Conservation (phyloP, 2,888 invertebrate species). For the Gymnoscelis rufifasciata region DNA sequence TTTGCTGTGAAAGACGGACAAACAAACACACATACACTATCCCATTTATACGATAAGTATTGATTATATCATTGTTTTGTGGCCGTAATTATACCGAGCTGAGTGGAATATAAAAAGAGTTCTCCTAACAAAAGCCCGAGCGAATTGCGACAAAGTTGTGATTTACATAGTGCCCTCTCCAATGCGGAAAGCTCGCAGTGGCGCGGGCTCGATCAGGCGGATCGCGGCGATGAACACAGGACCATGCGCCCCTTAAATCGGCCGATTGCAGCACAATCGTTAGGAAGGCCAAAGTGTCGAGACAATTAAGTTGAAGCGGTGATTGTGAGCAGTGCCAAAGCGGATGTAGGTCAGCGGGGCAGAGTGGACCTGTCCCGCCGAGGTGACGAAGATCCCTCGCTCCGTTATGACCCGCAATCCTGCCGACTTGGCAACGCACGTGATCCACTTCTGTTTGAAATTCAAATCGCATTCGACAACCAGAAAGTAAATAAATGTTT, state of each 20-base stretch:
- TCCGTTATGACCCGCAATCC: conserved; percentile 52
- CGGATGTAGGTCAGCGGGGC: conserved; percentile 75
- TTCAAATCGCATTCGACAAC: conserved; percentile 29
- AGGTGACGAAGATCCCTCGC: conserved; percentile 57
- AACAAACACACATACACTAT: too few relatives aligned
- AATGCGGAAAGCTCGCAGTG: conserved; percentile 52
- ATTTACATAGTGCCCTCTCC: conserved; percentile 61
- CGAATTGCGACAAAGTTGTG: conserved; percentile 51
- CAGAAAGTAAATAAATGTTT: conserved; percentile 1
- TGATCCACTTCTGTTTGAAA: conserved; percentile 33
- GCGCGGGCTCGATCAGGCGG: background rate
- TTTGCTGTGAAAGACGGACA: too few relatives aligned
- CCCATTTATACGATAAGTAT: too few relatives aligned
- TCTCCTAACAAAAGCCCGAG: conserved; percentile 52
- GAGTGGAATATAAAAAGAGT: conserved; percentile 43
- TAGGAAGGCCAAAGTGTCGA: conserved; percentile 76
- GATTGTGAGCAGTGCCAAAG: conserved; percentile 78
- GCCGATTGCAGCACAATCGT: conserved; percentile 75
- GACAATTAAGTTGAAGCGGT: conserved; percentile 78
- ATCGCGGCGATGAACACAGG: conserved; percentile 41
- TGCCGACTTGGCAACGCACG: conserved; percentile 54
- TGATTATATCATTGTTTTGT: too few relatives aligned
- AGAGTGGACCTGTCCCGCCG: conserved; percentile 65
- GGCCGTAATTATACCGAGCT: conserved; percentile 37
- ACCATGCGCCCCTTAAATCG: conserved; percentile 64